Base-by-base conservation (phyloP, 2,113 vertebrate species). In the Willisornis vidua region DNA sequence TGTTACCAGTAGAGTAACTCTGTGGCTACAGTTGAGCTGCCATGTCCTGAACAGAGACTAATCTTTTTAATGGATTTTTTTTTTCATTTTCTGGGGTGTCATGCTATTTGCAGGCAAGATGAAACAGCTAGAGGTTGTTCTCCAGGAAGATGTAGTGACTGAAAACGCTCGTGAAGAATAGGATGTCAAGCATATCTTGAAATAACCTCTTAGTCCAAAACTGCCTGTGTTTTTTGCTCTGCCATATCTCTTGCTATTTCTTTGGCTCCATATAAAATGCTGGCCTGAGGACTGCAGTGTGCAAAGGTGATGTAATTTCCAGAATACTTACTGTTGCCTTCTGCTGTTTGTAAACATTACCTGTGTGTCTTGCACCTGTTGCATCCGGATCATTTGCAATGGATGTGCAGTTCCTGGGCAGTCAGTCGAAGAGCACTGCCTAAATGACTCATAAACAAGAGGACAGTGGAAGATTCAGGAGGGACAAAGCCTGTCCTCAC, bases 351-450 rank as follows among this genome's bases (percentile, higher is more conserved):
- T 23, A 37, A 15, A 18, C 19, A 2, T 1, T 78, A 46, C 19
- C 22, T 31, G 5, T 18, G 28, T 46, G 43, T 46, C 25, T 25
- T 31, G 28, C 8, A 19, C 45, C 52, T 19, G 22, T 48, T 75
- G 17, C n/a, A 45, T 31, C 49, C 28, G 45, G 37, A 26, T 25
- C 16, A 3, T 57, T 49, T 54, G 51, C 1, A 1, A 12, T 59
- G 57, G 14, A 2, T 5, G 24, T 19, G 6, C 37, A 5, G 17
- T 71, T 74, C 68, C 31, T 43, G 26, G 35, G 24, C 72, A 59
- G 37, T 7, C 0, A 0, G 9, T 24, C 1, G 0, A 54, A 71
- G 8, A 75, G 19, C 2, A 0, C 54, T 72, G 25, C 25, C 51
- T 71, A 3, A 91, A 54, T 43, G 22, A 5, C 20, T 54, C 1